phyloP scores from a whole-genome alignment of 2,797 vertebrate species.

The Passerculus sandwichensis region DNA sequence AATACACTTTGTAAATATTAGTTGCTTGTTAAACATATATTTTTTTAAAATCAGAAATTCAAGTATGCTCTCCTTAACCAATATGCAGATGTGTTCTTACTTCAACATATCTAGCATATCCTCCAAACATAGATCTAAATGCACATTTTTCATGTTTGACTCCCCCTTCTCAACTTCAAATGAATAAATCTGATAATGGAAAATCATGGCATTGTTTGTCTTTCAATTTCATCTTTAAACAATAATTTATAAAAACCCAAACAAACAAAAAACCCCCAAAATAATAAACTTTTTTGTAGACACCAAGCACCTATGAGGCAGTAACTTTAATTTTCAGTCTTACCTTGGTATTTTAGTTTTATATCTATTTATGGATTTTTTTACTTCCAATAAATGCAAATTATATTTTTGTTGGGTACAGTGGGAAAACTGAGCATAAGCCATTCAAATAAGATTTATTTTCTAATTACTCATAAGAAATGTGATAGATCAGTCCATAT shows the following conservation, averaged over 20 bases:
- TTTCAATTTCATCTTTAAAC: neutral
- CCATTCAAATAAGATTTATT: neutral
- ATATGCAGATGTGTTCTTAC: neutral
- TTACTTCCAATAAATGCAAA: neutral
- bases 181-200: neutral
- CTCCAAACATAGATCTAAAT: neutral
- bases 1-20: neutral
- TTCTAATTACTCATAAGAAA: neutral
- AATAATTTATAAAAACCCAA: neutral
- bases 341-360: neutral
- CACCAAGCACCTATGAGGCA: accelerated
- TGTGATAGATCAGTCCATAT: neutral
- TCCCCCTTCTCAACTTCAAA: neutral
- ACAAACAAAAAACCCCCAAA: neutral
- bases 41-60: neutral
- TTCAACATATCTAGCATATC: neutral
- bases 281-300: neutral
- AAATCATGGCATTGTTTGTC: neutral
- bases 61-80: neutral
- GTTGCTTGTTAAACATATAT: neutral
- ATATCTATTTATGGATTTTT: neutral
- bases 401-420: neutral
- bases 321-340: neutral
- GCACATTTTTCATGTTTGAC: neutral
- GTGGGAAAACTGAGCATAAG: neutral